Percentiles rank a stretch among this genome's conserved stretches.
Conservation (phyloP, 1,140 invertebrate species). For the Frieseomelitta varia region DNA sequence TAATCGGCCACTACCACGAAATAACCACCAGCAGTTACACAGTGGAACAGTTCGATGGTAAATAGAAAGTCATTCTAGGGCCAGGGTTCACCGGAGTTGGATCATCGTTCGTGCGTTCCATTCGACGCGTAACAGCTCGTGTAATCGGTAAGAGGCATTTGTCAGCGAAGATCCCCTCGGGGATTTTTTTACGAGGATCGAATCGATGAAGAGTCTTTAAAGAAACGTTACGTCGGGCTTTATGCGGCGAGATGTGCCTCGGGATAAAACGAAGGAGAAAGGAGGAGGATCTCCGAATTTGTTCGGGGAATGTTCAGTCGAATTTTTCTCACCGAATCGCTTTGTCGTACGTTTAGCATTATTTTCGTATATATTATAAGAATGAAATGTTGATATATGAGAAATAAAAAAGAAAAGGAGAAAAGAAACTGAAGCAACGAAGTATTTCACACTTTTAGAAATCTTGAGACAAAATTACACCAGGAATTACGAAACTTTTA, state of each 20-base stretch:
- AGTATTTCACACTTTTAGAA: too few species aligned
- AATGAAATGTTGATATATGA: too few species aligned
- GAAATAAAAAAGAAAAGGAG: too few species aligned
- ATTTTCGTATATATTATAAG: too few species aligned
- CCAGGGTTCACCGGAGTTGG: background rate
- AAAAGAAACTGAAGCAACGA: too few species aligned
- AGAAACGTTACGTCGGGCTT: background rate
- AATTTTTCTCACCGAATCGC: too few species aligned
- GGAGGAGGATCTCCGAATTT: background rate
- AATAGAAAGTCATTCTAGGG: constrained; percentile 26
- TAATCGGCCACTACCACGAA: constrained; percentile 30
- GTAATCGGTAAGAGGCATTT: constrained; percentile 1
- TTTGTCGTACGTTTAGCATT: too few species aligned
- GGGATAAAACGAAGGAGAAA: background rate
- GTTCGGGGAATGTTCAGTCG: too few species aligned
- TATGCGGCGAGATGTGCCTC: background rate
- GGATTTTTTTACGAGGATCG: constrained; percentile 9
- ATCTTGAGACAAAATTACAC: too few species aligned
- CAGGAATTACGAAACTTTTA: too few species aligned
- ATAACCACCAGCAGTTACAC: background rate
- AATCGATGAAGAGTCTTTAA: background rate
- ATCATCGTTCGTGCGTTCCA: background rate
- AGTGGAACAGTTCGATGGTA: constrained; percentile 15
- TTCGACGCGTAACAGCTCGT: constrained; percentile 29
- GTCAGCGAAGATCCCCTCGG: background rate